A percentile compares a stretch with the other conserved stretches of the same genome.
These are phyloP conservation scores for Nansenia antarctica DNA, from an alignment of 2,113 vertebrate genomes.

Conservation along the genomic window DNA sequence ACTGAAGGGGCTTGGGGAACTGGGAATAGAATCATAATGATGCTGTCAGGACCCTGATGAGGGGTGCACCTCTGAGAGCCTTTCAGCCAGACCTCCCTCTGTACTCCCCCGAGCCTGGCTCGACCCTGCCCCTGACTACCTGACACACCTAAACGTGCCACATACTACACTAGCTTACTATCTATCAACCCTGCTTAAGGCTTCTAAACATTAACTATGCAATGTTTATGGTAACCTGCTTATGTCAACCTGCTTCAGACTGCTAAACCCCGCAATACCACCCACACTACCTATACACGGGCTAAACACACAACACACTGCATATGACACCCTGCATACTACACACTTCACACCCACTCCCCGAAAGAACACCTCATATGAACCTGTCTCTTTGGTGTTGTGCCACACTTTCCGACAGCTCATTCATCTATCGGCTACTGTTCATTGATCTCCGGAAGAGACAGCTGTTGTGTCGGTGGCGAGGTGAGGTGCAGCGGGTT, in stretches of 20 bases:
- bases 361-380: too few relatives aligned
- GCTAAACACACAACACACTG: not conserved
- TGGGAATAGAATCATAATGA: conserved; percentile 73
- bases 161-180: too few relatives aligned
- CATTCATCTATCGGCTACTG: too few relatives aligned
- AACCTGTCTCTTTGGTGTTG: too few relatives aligned
- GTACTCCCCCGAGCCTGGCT: not conserved
- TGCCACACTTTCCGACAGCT: too few relatives aligned
- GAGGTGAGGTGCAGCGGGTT: not conserved
- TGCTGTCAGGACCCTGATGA: conserved; percentile 67
- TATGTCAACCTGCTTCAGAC: too few relatives aligned
- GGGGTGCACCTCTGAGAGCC: conserved; percentile 29
- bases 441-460: not conserved
- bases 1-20: conserved; percentile 66
- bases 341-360: not conserved
- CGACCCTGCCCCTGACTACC: conserved; percentile 4
- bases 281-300: not conserved
- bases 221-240: too few relatives aligned
- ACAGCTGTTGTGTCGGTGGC: not conserved
- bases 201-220: too few relatives aligned
- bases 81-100: not conserved
- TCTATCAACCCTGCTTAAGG: too few relatives aligned
- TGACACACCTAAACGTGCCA: too few relatives aligned
- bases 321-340: not conserved
- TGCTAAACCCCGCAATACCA: too few relatives aligned